These are phyloP conservation scores for Ptychodera flava DNA, from an alignment of 35 echinoderm and acorn worm species.

Conservation along the genomic window DNA sequence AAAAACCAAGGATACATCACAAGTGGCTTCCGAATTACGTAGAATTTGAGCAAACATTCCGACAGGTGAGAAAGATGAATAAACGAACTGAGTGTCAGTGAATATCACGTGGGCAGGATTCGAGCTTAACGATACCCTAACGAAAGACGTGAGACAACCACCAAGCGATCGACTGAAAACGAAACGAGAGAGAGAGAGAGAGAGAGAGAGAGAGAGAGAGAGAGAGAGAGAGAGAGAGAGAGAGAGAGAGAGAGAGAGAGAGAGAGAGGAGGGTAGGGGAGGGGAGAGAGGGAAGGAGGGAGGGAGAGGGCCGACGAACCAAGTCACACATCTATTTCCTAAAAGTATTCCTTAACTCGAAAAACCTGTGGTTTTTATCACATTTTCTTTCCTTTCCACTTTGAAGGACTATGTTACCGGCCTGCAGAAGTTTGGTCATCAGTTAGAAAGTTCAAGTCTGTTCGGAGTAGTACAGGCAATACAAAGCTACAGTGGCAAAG, in stretches of 20 bases:
- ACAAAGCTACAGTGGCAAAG: background rate
- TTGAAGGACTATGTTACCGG: background rate
- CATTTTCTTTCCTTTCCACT: too few relatives aligned
- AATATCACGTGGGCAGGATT: background rate
- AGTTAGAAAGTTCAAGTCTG: background rate
- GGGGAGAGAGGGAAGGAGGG: too few relatives aligned
- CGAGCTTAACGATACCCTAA: background rate
- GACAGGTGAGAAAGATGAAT: background rate
- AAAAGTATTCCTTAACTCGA: too few relatives aligned
- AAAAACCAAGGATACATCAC: constrained; percentile 29
- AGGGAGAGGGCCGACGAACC: too few relatives aligned
- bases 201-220: too few relatives aligned
- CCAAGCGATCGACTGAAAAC: too few relatives aligned
- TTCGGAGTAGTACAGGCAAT: constrained; percentile 17
- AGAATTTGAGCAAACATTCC: constrained; percentile 19
- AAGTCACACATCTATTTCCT: too few relatives aligned
- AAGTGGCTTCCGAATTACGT: constrained; percentile 42
- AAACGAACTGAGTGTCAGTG: background rate
- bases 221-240: too few relatives aligned
- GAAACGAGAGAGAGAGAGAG: too few relatives aligned
- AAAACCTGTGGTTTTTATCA: too few relatives aligned
- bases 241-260: too few relatives aligned
- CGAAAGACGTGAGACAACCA: background rate
- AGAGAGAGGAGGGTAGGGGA: too few relatives aligned
- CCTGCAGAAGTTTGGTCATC: background rate